A percentile compares a stretch with the other conserved stretches of the same genome.
Conservation (phyloP, 2,888 invertebrate species). For the Mimas tiliae region DNA sequence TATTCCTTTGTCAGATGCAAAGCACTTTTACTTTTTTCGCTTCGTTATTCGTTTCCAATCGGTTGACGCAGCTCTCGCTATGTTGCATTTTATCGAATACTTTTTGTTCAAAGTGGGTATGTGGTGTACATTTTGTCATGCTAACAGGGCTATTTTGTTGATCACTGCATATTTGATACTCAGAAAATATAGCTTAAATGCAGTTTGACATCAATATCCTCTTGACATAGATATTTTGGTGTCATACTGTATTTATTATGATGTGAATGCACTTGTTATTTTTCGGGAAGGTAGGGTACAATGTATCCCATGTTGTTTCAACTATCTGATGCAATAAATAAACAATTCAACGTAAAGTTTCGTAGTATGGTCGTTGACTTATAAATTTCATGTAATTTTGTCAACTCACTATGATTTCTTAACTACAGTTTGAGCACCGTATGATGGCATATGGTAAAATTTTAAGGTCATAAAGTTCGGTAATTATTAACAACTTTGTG, state of each 20-base stretch:
- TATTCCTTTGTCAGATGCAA: conserved; percentile 75
- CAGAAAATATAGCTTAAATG: conserved; percentile 49
- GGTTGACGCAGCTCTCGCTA: conserved; percentile 50
- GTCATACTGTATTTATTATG: neutral
- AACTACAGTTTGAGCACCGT: no score
- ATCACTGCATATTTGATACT: conserved; percentile 57
- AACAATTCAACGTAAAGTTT: no score
- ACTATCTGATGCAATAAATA: neutral
- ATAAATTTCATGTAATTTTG: no score
- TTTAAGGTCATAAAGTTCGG: no score
- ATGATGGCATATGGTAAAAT: no score
- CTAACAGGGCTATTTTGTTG: conserved; percentile 61
- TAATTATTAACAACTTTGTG: no score
- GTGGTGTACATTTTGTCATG: conserved; percentile 50
- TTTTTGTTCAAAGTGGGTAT: conserved; percentile 50
- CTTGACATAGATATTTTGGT: conserved; percentile 28
- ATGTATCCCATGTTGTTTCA: neutral
- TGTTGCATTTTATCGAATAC: conserved; percentile 48
- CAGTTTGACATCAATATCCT: conserved; percentile 52
- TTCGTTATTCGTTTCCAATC: conserved; percentile 45
- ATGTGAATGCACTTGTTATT: neutral
- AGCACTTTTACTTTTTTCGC: conserved; percentile 78
- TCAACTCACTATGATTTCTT: no score
- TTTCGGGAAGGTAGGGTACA: neutral
- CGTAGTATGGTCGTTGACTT: no score